Evolutionary conservation across 2,888 invertebrate species (phyloP), one percentile per base, ranked within the genome.

Genomic region (Eilema depressum): DNA sequence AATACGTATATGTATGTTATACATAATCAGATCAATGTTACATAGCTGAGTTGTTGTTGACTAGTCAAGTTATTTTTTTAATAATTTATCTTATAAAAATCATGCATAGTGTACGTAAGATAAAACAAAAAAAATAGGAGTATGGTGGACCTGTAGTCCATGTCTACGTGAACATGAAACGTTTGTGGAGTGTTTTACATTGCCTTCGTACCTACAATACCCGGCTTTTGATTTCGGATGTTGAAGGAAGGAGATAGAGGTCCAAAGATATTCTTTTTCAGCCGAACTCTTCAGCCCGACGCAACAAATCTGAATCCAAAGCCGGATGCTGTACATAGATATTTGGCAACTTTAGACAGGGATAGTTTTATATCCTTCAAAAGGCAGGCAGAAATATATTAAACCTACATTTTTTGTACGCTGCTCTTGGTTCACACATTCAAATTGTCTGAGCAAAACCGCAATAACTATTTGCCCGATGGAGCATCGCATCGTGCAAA

Each of bases 21-120:
- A 80, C 61, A 68, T 68, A 72, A 74, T 70, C 65, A 69, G 74
- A 79, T 80, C 73, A 77, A 75, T 78, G 69, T 63, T 70, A 69
- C 30, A 63, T 69, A 30, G 12, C 56, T 17, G 14, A 60, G 33
- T 47, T 65, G 61, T 70, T 74, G 76, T 82, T 80, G 69, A 80
- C 81, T 81, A 81, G 81, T 81, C 81, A 81, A 73, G 63, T 76
- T 66, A n/a, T 53, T 53, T 30, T 4, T 28, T 28, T 53, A 28
- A 11, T 23, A 65, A 30, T 65, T 53, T 53, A 30, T 53, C 10
- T 26, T 3, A 63, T 41, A 3, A 0, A 25, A 41, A 26, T 26
- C 26, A 41, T 41, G 26, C 20, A 28, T 63, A 64, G 47, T 10
- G n/a, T 26, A n/a, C 7, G 25, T 65, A 30, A 17, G 56, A 33